phyloP scores from a whole-genome alignment of 2,888 invertebrate species.

The Girardia tigrina region DNA sequence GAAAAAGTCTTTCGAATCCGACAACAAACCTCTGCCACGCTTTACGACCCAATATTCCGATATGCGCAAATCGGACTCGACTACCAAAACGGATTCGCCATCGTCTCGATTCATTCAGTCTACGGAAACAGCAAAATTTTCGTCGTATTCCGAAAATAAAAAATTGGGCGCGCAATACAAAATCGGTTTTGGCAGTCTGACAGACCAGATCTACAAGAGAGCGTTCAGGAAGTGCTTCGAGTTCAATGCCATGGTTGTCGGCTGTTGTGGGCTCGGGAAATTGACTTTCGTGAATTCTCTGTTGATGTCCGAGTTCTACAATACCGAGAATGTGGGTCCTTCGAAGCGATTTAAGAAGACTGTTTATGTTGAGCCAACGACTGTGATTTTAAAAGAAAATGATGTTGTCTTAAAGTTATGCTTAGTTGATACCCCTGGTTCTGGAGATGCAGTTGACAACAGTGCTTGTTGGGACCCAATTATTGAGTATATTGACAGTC shows the following conservation, averaged over 20 bases:
- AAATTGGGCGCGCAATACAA: not conserved
- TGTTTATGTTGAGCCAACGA: conserved; percentile 77
- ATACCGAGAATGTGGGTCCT: conserved; percentile 55
- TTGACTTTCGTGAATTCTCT: not conserved
- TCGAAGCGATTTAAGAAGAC: conserved; percentile 87
- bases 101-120: not conserved
- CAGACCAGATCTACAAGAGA: not conserved
- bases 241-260: conserved; percentile 1
- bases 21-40: not conserved
- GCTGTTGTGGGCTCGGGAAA: not conserved
- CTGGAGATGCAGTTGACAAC: conserved; percentile 96
- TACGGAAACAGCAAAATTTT: not conserved
- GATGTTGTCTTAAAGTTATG: conserved; percentile 88
- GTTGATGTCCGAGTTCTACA: not conserved
- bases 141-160: not conserved
- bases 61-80: not conserved
- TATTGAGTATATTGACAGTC: conserved; percentile 81
- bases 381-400: conserved; percentile 83
- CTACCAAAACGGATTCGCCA: not conserved
- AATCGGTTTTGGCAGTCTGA: not conserved
- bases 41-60: not conserved
- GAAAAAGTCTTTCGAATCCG: conserved; percentile 9
- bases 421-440: conserved; percentile 95
- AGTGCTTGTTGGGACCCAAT: conserved; percentile 98
- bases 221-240: conserved; percentile 4